Evolutionary conservation across 2,888 invertebrate species (phyloP), one percentile per base, ranked within the genome.

Genomic region (Drosophila testacea): DNA sequence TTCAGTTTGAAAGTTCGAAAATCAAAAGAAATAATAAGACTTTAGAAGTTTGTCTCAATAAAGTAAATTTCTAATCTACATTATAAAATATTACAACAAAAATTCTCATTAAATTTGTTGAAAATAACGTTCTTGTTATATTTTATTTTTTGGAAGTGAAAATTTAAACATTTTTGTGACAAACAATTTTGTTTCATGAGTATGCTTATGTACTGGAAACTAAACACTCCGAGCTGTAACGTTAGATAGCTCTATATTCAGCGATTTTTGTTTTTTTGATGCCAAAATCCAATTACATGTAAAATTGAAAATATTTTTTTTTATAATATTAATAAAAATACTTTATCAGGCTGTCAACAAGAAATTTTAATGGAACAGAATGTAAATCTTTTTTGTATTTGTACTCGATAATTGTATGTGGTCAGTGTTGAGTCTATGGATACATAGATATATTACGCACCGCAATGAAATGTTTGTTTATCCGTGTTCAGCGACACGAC

Each of bases 401-500:
- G 55, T 51, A 27, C 28, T n/a, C 44, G 44, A 13, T 28, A 46
- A 38, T 42, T 50, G 56, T 36, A n/a, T 69, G 56, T 54, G 51
- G 59, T 54, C 27, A 36, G 38, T 52, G 54, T 27, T n/a, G 7
- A 41, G 46, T 28, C 16, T 34, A 16, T 22, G 41, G 38, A 41
- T 39, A 55, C 30, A 61, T 28, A 54, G 41, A 44, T 63, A 27
- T 10, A 44, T 56, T 79, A 88, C 90, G 82, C 83, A 94, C 94
- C 94, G 92, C 93, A 90, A 73, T 90, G 93, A 87, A 94, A 94
- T 76, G 94, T 94, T 61, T 95, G 95, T 55, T 90, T 86, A 88
- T 96, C 96, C 81, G 97, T 95, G 93, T 97, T 96, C 62, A 97
- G 95, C 77, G 97, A 96, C 34, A 97, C 94, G 83, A 97, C 96